Base-by-base conservation (phyloP, 2,113 vertebrate species). In the Empidonax traillii region DNA sequence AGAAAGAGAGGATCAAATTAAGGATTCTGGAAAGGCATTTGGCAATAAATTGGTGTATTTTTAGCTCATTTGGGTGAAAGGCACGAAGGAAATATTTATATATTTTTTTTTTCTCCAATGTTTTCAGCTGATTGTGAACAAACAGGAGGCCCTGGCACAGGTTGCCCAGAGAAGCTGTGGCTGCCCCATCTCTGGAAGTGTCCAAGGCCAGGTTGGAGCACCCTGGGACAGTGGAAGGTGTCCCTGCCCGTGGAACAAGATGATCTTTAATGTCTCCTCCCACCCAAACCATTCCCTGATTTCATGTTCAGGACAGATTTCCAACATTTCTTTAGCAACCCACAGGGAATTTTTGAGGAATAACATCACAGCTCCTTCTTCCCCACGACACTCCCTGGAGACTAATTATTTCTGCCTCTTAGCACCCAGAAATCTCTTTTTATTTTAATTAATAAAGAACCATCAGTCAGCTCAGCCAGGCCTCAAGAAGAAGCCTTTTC, bases 241-340 rank as follows among this genome's bases (percentile, higher is more conserved):
- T 59, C 56, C 56, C n/a, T 59, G 56, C 56, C n/a, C n/a, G 5
- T 24, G 56, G 56, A 15, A 24, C 19, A 8, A 19, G 55, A 31
- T 33, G 31, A 11, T 31, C 31, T 19, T 30, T 35, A n/a, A 59
- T 3, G 6, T 35, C 56, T 5, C n/a, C 24, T 16, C 56, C 33
- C 9, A 35, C 56, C n/a, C 49, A 51, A 51, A 25, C 24, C 49
- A 27, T 56, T 72, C 75, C 66, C 27, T 3, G 1, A 27, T 66
- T 43, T 0, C 7, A 5, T 5, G 14, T 13, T n/a, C 78, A 27
- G 59, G 39, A 27, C 21, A 9, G 0, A 0, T 25, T 90, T 47
- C 33, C 63, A 49, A 22, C 6, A 2, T 53, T 80, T 47, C 37
- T 14, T 58, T 11, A 20, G 24, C 24, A 46, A 47, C 28, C 4